These are phyloP conservation scores for Amphipoea lucens DNA, from an alignment of 2,888 invertebrate species.

Conservation along the genomic window DNA sequence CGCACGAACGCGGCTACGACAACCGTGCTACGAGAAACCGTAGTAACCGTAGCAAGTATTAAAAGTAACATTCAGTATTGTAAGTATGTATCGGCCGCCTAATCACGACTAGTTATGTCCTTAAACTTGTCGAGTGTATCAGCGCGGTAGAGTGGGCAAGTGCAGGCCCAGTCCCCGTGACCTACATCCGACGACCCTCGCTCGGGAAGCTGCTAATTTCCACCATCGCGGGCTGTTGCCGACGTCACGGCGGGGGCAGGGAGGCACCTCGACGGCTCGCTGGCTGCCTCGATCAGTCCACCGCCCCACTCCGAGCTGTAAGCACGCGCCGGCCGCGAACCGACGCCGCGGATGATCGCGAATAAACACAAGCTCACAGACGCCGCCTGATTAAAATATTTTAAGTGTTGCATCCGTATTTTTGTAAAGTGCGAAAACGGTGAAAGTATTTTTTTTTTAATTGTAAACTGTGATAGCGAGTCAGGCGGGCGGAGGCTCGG, in stretches of 20 bases:
- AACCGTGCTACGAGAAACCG: constrained; percentile 63
- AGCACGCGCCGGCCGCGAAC: constrained; percentile 81
- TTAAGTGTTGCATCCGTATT: constrained; percentile 78
- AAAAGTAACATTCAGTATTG: constrained; percentile 31
- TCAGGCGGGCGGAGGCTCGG: constrained; percentile 85
- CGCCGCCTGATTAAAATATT: constrained; percentile 80
- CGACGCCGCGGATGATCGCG: constrained; percentile 78
- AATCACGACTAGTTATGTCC: constrained; percentile 86
- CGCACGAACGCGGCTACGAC: constrained; percentile 29
- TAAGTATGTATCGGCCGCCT: constrained; percentile 71
- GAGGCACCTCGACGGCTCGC: constrained; percentile 81
- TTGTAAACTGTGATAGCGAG: constrained; percentile 83
- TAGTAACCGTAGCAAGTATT: constrained; percentile 49
- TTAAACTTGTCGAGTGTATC: constrained; percentile 89
- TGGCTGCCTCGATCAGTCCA: constrained; percentile 82
- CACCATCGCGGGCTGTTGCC: constrained; percentile 85
- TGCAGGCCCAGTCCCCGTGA: constrained; percentile 90
- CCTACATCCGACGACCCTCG: constrained; percentile 90
- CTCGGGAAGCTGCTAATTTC: constrained; percentile 90
- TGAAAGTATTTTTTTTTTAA: constrained; percentile 84
- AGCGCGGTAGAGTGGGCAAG: constrained; percentile 87
- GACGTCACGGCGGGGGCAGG: constrained; percentile 85
- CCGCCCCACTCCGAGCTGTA: constrained; percentile 82
- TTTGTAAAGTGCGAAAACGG: constrained; percentile 81
- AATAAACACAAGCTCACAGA: constrained; percentile 77